Base-by-base conservation (phyloP, 53 echinoderm and acorn worm genomes). In the Stichopus horrens region DNA sequence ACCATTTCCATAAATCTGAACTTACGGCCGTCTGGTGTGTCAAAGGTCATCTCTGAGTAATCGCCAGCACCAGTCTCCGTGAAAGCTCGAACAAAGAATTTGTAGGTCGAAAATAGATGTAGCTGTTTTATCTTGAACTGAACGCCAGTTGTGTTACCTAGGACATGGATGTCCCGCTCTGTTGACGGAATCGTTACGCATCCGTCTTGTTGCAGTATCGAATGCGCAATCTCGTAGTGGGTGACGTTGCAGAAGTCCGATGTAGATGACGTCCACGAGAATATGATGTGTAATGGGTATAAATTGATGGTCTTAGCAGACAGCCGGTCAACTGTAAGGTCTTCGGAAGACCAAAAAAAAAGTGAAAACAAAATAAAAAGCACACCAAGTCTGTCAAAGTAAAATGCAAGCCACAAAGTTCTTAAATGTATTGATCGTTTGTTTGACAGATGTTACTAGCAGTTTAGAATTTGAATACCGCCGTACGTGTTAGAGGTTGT, bases 91-190 rank as follows among this genome's bases (percentile, higher is more conserved):
- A 88, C 91, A 19, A 79, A 88, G 54, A 91, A 54, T 60, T 83
- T 83, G n/a, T 91, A 91, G 60, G 88, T 91, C n/a, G 91, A 91
- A 73, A 88, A 91, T 5, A 83, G 83, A 21, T 88, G 57, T 57
- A 91, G 55, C 6, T 75, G 22, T 37, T 88, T 76, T 75, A 88
- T 82, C 84, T 88, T 74, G 11, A 91, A 80, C 20, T 91, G 88
- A 9, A 18, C 53, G 58, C 60, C 83, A 21, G 65, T 67, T 52
- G 91, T 23, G 11, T 18, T 67, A 6, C 88, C 88, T 22, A 58
- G 60, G 5, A 74, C 23, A 23, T 9, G n/a, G 18, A 54, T 58
- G 8, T 59, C 83, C 10, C 58, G 21, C 63, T 83, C 23, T 2
- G 5, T 9, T 21, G 51, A 9, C 9, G 83, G 37, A 10, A 83